Percentiles rank a stretch among this genome's conserved stretches.
Conservation (phyloP, 2,888 invertebrate species). For the Chymomyza amoena region DNA sequence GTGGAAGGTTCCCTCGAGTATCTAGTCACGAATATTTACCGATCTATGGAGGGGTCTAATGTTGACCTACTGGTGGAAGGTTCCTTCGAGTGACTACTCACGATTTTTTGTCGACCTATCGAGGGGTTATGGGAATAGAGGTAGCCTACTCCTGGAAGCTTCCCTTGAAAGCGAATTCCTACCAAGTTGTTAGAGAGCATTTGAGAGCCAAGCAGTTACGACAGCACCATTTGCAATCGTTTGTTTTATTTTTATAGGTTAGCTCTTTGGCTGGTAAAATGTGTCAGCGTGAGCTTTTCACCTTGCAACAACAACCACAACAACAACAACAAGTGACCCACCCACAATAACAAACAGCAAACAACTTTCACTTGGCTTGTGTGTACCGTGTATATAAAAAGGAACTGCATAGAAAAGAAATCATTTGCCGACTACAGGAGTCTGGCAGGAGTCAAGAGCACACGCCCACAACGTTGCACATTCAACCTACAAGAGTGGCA, state of each 20-base stretch:
- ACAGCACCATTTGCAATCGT: neutral
- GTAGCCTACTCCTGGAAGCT: too few relatives aligned
- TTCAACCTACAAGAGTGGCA: slow-evolving; percentile 24
- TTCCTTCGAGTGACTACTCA: too few relatives aligned
- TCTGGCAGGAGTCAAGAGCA: slow-evolving; percentile 25
- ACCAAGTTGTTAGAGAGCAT: too few relatives aligned
- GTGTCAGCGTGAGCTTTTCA: slow-evolving; percentile 49
- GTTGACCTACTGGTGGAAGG: too few relatives aligned
- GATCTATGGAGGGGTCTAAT: too few relatives aligned
- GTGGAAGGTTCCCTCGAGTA: too few relatives aligned
- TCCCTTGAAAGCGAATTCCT: too few relatives aligned
- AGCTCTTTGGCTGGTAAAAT: slow-evolving; percentile 36
- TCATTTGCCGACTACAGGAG: slow-evolving; percentile 5
- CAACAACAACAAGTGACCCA: slow-evolving; percentile 18
- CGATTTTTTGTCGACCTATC: too few relatives aligned
- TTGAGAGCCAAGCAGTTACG: neutral
- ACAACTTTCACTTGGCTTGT: slow-evolving; percentile 66
- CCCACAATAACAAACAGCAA: slow-evolving; percentile 41
- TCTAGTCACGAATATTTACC: too few relatives aligned
- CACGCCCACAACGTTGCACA: slow-evolving; percentile 11
- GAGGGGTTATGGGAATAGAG: too few relatives aligned
- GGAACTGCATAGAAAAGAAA: neutral
- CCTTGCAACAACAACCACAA: slow-evolving; percentile 13
- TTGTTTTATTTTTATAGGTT: slow-evolving; percentile 3
- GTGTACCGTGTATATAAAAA: slow-evolving; percentile 1